Evolutionary conservation across 2,797 vertebrate species (phyloP).

Genomic region (Capromys pilorides): DNA sequence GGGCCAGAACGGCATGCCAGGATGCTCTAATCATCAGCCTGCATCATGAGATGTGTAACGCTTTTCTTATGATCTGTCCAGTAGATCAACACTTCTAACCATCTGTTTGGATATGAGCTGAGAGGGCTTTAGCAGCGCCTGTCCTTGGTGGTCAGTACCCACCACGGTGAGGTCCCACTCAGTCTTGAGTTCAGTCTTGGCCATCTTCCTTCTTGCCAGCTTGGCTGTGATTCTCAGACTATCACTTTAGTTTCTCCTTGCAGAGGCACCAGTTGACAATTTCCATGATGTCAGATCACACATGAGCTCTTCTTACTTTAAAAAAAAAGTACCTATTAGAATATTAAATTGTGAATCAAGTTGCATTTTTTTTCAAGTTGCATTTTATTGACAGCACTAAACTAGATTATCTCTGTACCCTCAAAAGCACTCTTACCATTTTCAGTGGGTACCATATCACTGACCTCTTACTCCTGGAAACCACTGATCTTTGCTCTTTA

Average conservation of each 20-base stretch:
- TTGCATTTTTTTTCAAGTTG: slow-evolving; percentile 31
- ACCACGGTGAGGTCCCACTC: neutral
- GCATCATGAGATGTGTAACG: slow-evolving; percentile 97
- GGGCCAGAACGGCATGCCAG: no score
- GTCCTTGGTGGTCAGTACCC: neutral
- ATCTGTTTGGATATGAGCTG: neutral
- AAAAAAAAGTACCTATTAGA: neutral
- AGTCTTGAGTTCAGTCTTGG: neutral
- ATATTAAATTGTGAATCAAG: slow-evolving; percentile 1
- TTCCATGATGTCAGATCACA: neutral
- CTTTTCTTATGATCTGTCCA: slow-evolving; percentile 93
- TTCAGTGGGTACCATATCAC: neutral
- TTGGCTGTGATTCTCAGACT: neutral
- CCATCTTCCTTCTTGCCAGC: neutral
- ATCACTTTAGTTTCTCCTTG: neutral
- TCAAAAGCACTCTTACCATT: neutral
- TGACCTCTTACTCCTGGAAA: neutral
- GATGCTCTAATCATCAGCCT: slow-evolving; percentile 90
- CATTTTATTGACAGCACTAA: neutral
- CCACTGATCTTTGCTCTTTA: neutral
- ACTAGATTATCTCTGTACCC: neutral
- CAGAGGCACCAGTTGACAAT: neutral
- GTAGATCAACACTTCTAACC: neutral
- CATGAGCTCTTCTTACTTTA: neutral
- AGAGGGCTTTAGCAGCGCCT: neutral